Evolutionary conservation across 2,797 vertebrate genomes (phyloP), one percentile per base, ranked within the genome.

Genomic region (Neoniphon sammara): DNA sequence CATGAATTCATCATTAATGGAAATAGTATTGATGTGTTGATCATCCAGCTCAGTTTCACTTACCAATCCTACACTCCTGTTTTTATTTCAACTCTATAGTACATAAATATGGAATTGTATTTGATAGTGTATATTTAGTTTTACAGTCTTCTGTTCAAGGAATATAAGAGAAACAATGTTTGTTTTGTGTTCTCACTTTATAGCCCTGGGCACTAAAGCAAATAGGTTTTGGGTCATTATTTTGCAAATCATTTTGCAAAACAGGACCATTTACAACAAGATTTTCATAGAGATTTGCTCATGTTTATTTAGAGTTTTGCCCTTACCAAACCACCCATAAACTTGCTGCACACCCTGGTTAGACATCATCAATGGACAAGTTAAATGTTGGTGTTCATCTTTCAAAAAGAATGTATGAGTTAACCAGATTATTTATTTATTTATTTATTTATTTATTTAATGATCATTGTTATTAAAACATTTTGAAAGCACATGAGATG

Each of bases 1-100:
- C 36, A 39, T 39, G 36, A 39, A 10, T 39, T 39, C 2, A 10
- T 39, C 9, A 39, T 39, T 39, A 7, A 39, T 39, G 0, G 6
- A 39, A 8, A 39, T 39, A 39, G 9, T 7, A 39, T 10, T 39
- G 53, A n/a, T 63, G 50, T 11, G 57, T 42, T 47, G 36, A 72
- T 69, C 60, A 60, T 82, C 52, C 70, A 2, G 3, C 15, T 12
- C 44, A 90, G 68, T 82, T 85, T 72, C 23, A 67, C 56, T 77
- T 20, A n/a, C 8, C 0, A 52, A 49, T 55, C 78, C 15, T 9
- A 49, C 58, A 36, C 44, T 54, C 52, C 50, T 79, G 27, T 64
- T 52, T 30, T 65, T 66, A 2, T 62, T 21, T 52, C 46, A 77
- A 52, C 25, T 20, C n/a, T 52, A 2, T 10, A 10, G 36, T 65